These are phyloP conservation scores for Bhutanitis thaidina DNA, from an alignment of 2,888 invertebrate species.

Conservation along the genomic window DNA sequence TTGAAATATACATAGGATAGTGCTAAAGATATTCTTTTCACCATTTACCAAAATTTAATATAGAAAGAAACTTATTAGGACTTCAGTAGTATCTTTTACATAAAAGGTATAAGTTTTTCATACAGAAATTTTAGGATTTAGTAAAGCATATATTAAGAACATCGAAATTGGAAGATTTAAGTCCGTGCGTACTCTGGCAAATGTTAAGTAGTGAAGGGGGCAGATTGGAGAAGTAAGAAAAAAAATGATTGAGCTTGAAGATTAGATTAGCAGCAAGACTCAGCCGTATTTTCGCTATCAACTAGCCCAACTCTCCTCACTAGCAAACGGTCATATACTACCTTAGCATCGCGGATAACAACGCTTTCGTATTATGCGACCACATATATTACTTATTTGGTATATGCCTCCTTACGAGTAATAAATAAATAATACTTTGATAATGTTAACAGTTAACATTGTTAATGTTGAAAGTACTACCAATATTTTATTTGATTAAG, in stretches of 20 bases:
- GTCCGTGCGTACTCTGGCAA: slow-evolving; percentile 13
- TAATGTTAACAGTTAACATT: too few relatives aligned
- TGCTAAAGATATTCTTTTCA: too few relatives aligned
- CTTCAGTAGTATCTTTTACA: background rate
- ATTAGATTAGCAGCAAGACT: slow-evolving; percentile 9
- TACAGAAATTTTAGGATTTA: background rate
- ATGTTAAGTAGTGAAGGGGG: slow-evolving; percentile 13
- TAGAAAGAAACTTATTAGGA: too few relatives aligned
- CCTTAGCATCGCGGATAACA: slow-evolving; percentile 12
- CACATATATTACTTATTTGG: background rate
- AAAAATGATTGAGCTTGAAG: slow-evolving; percentile 4
- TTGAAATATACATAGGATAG: too few relatives aligned
- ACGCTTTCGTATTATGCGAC: slow-evolving; percentile 21
- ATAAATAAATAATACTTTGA: too few relatives aligned
- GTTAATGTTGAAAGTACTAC: too few relatives aligned
- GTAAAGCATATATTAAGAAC: slow-evolving; percentile 5
- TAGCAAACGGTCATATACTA: slow-evolving; percentile 20
- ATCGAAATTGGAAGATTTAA: slow-evolving; percentile 10
- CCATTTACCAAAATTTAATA: too few relatives aligned
- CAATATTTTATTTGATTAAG: too few relatives aligned
- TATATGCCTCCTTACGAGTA: too few relatives aligned
- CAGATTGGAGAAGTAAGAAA: slow-evolving; percentile 4
- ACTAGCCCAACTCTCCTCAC: slow-evolving; percentile 17
- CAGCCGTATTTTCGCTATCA: slow-evolving; percentile 8
- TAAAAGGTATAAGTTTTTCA: background rate